phyloP scores from a whole-genome alignment of 2,888 invertebrate species.

The Colostygia pectinataria region DNA sequence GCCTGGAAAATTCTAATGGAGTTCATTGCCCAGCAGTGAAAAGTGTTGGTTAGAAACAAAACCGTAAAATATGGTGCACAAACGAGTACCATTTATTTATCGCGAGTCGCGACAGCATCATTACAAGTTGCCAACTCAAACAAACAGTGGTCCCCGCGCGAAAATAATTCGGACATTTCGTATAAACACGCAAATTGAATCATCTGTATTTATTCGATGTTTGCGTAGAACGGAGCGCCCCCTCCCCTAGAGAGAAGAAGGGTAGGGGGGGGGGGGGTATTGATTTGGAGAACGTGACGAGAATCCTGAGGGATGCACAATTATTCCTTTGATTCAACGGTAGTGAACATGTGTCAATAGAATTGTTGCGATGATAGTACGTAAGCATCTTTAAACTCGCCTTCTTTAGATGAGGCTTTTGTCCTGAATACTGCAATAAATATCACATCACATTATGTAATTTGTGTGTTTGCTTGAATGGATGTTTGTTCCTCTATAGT shows the following conservation, averaged over 20 bases:
- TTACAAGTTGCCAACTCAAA: constrained; percentile 16
- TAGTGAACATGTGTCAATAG: constrained; percentile 16
- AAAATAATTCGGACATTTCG: constrained; percentile 24
- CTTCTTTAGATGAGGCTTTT: too few relatives aligned
- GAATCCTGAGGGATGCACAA: constrained; percentile 25
- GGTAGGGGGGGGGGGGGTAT: constrained; percentile 6
- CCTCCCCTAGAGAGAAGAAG: background rate
- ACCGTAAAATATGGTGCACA: background rate
- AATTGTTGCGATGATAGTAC: constrained; percentile 9
- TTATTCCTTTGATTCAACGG: constrained; percentile 26
- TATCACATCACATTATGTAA: too few relatives aligned
- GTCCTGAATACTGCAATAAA: too few relatives aligned
- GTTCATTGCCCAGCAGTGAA: too few relatives aligned
- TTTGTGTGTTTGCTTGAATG: too few relatives aligned
- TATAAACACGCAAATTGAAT: constrained; percentile 28
- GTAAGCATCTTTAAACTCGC: background rate
- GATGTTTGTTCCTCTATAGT: too few relatives aligned
- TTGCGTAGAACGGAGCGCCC: constrained; percentile 21
- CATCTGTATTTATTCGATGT: constrained; percentile 28
- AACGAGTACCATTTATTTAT: background rate
- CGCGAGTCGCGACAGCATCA: constrained; percentile 13
- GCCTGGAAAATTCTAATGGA: too few relatives aligned
- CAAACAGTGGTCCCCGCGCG: constrained; percentile 18
- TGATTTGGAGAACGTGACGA: constrained; percentile 26
- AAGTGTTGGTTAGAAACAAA: too few relatives aligned